Conservation (phyloP, 2,888 invertebrate species). For the Dasypogon diadema region DNA sequence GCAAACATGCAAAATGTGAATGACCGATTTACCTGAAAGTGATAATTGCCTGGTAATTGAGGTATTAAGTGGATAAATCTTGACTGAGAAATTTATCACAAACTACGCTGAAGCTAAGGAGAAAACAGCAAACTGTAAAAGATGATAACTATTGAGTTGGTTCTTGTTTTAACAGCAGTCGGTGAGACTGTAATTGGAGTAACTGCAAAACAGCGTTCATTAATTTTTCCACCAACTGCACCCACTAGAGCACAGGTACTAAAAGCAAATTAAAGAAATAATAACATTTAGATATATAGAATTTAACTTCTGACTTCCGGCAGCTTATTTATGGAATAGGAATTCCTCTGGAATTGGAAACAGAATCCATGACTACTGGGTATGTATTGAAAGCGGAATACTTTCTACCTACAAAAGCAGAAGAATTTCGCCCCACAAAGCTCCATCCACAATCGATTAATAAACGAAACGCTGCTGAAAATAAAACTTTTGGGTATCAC, state of each 20-base stretch:
- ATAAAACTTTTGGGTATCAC: conserved; percentile 40
- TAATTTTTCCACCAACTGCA: conserved; percentile 64
- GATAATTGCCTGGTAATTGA: too few relatives aligned
- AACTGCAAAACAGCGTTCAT: conserved; percentile 43
- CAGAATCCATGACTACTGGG: conserved; percentile 58
- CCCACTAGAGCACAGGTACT: conserved; percentile 66
- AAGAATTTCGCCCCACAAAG: conserved; percentile 61
- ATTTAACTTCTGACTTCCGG: too few relatives aligned
- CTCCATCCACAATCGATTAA: conserved; percentile 61
- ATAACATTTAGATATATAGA: neutral
- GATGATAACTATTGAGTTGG: neutral
- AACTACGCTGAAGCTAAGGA: too few relatives aligned
- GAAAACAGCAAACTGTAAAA: too few relatives aligned
- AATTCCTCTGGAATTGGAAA: conserved; percentile 62
- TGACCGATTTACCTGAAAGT: too few relatives aligned
- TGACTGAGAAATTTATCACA: too few relatives aligned
- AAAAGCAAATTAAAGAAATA: too few relatives aligned
- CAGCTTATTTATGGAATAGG: conserved; percentile 67
- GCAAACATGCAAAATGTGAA: too few relatives aligned
- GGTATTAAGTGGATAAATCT: too few relatives aligned
- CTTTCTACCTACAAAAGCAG: conserved; percentile 59
- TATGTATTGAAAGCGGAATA: conserved; percentile 62
- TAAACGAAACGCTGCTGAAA: conserved; percentile 36
- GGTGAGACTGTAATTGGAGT: neutral
- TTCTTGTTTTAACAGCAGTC: neutral